Evolutionary conservation across 2,797 vertebrate genomes (phyloP).

Genomic region (Buceros bicornis): DNA sequence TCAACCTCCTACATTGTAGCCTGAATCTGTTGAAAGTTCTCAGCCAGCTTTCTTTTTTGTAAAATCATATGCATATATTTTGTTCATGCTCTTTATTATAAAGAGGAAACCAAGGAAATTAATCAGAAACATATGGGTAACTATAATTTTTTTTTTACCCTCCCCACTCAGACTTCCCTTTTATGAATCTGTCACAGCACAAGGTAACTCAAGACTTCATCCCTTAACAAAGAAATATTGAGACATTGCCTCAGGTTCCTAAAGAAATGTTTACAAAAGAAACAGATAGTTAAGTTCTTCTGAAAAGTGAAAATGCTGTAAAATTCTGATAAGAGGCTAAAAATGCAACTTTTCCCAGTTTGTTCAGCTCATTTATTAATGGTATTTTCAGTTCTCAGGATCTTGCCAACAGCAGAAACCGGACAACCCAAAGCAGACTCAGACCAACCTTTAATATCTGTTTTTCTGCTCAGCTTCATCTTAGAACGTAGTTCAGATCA

Average conservation of each 20-base stretch:
- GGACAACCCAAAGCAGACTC: not conserved
- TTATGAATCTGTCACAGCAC: slow-evolving; percentile 6
- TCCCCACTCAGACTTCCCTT: not conserved
- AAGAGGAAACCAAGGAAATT: slow-evolving; percentile 12
- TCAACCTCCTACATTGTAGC: not conserved
- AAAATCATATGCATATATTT: not conserved
- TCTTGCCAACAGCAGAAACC: not conserved
- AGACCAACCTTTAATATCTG: not conserved
- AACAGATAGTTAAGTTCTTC: slow-evolving; percentile 6
- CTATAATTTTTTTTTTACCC: not conserved
- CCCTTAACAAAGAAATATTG: slow-evolving; percentile 20
- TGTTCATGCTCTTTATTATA: not conserved
- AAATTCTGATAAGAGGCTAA: slow-evolving; percentile 16
- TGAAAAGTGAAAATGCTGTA: slow-evolving; percentile 25
- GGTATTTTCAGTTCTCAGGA: slow-evolving; percentile 1
- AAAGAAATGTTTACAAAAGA: slow-evolving; percentile 24
- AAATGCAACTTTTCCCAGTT: not conserved
- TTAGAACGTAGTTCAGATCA: not conserved
- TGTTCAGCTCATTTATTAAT: slow-evolving; percentile 25
- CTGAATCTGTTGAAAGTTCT: not conserved
- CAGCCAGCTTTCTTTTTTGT: not conserved
- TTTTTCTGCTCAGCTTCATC: not conserved
- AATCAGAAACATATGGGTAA: slow-evolving; percentile 49
- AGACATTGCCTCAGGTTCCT: not conserved
- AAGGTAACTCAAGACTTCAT: slow-evolving; percentile 1